Evolutionary conservation across 2,113 vertebrate genomes (phyloP).

Genomic region (Prionailurus viverrinus): DNA sequence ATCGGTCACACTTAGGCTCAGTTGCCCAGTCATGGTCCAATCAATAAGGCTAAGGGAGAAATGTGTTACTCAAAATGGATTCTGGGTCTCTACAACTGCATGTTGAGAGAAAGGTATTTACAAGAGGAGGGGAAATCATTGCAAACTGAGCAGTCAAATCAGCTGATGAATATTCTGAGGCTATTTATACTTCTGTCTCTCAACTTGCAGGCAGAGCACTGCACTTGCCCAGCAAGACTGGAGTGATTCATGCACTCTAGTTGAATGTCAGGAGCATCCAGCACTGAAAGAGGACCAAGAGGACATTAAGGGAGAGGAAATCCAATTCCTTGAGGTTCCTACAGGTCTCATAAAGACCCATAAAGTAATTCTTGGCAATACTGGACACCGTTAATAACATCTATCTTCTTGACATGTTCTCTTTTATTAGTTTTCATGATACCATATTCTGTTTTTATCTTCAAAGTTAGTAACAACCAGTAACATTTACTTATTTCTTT

Average conservation of each 20-base stretch:
- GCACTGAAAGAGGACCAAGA: not conserved
- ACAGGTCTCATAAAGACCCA: not conserved
- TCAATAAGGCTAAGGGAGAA: not conserved
- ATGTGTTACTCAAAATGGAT: not conserved
- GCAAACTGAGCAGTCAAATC: not conserved
- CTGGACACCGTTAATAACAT: not conserved
- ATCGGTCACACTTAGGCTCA: not conserved
- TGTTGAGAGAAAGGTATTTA: not conserved
- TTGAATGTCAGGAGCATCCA: not conserved
- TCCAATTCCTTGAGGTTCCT: not conserved
- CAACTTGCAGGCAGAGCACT: not conserved
- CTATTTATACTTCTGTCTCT: not conserved
- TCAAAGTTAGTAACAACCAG: not conserved
- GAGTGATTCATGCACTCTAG: not conserved
- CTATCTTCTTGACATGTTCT: not conserved
- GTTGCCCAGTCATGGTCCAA: not conserved
- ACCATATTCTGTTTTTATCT: conserved; percentile 6
- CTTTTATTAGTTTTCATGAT: conserved; percentile 5
- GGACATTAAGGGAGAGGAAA: not conserved
- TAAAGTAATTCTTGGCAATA: not conserved
- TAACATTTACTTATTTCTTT: not conserved
- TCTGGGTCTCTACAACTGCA: not conserved
- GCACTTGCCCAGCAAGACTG: not conserved
- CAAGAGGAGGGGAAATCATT: not conserved
- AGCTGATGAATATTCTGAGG: not conserved